Evolutionary conservation across 2,113 vertebrate species (phyloP), one percentile per base, ranked within the genome.

Genomic region (Sprattus sprattus): DNA sequence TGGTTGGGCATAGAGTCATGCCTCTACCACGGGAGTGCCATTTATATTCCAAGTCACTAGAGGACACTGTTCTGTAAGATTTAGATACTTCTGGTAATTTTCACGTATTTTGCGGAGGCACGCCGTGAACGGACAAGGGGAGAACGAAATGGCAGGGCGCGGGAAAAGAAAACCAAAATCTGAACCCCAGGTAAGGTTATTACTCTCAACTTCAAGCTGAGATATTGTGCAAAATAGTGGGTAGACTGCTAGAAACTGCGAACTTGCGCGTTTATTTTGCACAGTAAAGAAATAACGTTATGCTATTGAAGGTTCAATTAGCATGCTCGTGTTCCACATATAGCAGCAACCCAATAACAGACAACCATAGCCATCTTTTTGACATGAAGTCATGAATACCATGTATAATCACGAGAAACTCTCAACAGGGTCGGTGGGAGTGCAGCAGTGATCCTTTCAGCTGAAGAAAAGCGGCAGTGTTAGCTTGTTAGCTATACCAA

Each of bases 151-250:
- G 89, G 82, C 85, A 28, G 87, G 87, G 67, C 88, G 89, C 89
- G 89, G 86, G 87, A 90, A 89, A 90, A 85, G 89, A 84, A 90
- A 89, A 89, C 32, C 47, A 3, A 90, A 81, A 81, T 78, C 82
- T n/a, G 49, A 39, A 2, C 22, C 10, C 3, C 87, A 86, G 88
- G 89, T 90, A 89, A 18, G 25, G 15, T 1, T 39, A 10, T 18
- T 80, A 15, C 2, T 22, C 64, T 78, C 16, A 15, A 45, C 18
- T 81, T 81, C 45, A 18, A 16, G 25, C 22, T n/a, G 39, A 18
- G n/a, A 47, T 3, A 25, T 28, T 49, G 22, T 9, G 22, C n/a
- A 47, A 4, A 11, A 32, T 7, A n/a, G n/a, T 71, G 2, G 25
- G 32, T 4, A 32, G 64, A 32, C 25, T 32, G 25, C 64, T 13